Evolutionary conservation across 2,888 invertebrate species (phyloP).

Genomic region (Tetragonula carbonaria): DNA sequence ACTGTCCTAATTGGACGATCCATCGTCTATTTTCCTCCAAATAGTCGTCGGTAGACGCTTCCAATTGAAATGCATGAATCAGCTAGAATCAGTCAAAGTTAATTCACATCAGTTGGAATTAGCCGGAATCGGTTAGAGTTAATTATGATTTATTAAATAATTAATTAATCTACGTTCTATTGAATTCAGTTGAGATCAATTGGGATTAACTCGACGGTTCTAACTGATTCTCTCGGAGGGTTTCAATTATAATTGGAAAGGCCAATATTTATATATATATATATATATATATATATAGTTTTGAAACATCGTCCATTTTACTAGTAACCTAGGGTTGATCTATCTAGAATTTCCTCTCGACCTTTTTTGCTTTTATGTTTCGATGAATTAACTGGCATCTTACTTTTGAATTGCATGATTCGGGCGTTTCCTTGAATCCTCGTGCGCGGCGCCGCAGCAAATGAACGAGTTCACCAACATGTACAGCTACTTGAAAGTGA

Average conservation of each 20-base stretch:
- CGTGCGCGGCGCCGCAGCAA: constrained; percentile 86
- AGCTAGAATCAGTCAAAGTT: not conserved
- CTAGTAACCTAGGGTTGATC: too few species aligned
- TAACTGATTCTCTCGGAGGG: not conserved
- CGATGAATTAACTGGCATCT: constrained; percentile 62
- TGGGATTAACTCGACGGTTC: not conserved
- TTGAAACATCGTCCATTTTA: not conserved
- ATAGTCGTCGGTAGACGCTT: too few species aligned
- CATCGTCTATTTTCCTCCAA: not conserved
- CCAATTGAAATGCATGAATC: not conserved
- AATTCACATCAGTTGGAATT: not conserved
- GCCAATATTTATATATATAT: not conserved
- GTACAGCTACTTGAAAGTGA: constrained; percentile 93
- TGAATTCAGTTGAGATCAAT: not conserved
- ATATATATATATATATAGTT: not conserved
- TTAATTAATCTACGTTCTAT: not conserved
- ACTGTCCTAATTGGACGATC: not conserved
- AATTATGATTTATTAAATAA: not conserved
- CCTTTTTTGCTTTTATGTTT: not conserved
- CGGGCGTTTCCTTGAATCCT: constrained; percentile 62
- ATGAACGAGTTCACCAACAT: constrained; percentile 94
- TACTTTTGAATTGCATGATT: constrained; percentile 77
- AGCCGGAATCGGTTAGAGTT: not conserved
- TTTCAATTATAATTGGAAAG: not conserved
- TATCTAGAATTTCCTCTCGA: not conserved